Conservation (phyloP, 1,140 invertebrate genomes). For the Zaprionus camerounensis region DNA sequence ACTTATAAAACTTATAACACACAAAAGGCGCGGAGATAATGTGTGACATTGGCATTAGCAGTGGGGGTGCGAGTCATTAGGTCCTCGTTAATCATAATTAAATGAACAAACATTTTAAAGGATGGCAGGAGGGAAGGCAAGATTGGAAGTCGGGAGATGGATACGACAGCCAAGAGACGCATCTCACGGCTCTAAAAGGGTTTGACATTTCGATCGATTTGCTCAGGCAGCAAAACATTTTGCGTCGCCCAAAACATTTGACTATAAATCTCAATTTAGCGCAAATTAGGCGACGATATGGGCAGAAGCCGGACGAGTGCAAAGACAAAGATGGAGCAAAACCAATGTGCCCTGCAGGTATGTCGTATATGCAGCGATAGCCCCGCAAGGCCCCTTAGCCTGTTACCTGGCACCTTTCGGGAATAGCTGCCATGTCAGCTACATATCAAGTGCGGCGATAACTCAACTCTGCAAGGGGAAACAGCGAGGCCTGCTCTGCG, state of each 20-base stretch:
- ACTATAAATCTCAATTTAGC: conserved; percentile 78
- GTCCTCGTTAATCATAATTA: conserved; percentile 76
- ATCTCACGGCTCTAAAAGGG: conserved; percentile 15
- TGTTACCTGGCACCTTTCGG: conserved; percentile 26
- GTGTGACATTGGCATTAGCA: conserved; percentile 43
- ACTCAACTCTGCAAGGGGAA: conserved; percentile 55
- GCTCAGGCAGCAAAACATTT: conserved; percentile 42
- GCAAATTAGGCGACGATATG: conserved; percentile 80
- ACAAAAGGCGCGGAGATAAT: neutral
- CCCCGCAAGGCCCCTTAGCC: neutral
- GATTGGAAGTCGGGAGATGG: neutral
- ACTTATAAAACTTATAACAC: too few species aligned
- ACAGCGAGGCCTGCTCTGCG: neutral
- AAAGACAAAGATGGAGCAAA: conserved; percentile 36
- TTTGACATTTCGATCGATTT: conserved; percentile 44
- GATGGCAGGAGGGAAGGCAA: neutral
- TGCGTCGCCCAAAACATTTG: conserved; percentile 32
- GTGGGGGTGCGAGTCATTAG: conserved; percentile 56
- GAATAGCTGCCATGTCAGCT: conserved; percentile 45
- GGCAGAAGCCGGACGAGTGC: conserved; percentile 35
- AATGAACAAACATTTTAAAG: conserved; percentile 33
- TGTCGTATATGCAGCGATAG: neutral
- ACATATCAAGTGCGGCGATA: conserved; percentile 74
- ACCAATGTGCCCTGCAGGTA: conserved; percentile 20
- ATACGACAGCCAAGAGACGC: neutral